Percentiles rank a stretch among this genome's conserved stretches.
These are phyloP conservation scores for Cheilosia impressa DNA, from an alignment of 2,888 invertebrate genomes.

Conservation along the genomic window DNA sequence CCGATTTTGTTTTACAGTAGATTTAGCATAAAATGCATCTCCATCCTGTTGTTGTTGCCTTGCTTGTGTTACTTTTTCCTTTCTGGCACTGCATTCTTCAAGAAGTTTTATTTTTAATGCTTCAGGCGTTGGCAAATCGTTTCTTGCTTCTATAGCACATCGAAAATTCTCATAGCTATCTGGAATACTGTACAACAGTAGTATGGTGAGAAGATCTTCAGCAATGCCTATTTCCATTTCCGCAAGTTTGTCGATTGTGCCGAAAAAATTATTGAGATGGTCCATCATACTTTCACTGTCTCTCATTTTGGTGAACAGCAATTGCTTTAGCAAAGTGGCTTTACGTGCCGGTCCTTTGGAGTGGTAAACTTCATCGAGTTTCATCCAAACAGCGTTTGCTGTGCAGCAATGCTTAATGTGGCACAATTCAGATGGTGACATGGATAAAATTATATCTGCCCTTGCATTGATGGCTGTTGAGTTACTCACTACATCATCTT, in stretches of 20 bases:
- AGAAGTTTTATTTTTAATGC: conserved; percentile 70
- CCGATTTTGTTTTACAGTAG: conserved; percentile 5
- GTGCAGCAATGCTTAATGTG: conserved; percentile 77
- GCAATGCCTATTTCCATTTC: conserved; percentile 79
- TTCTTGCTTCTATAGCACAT: conserved; percentile 57
- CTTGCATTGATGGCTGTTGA: conserved; percentile 25
- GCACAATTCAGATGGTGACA: conserved; percentile 62
- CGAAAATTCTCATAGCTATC: conserved; percentile 61
- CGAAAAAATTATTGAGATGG: conserved; percentile 80
- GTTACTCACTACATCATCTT: background rate
- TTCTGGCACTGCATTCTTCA: conserved; percentile 69
- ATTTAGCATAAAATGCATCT: conserved; percentile 14
- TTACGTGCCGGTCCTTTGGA: conserved; percentile 82
- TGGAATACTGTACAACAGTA: conserved; percentile 80
- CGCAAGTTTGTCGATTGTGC: conserved; percentile 79
- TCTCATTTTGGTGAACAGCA: conserved; percentile 79
- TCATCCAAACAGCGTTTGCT: conserved; percentile 79
- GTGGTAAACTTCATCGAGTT: conserved; percentile 79
- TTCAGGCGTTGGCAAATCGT: conserved; percentile 75
- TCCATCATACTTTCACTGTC: conserved; percentile 79
- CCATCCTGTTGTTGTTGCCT: conserved; percentile 27
- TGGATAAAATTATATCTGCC: conserved; percentile 72
- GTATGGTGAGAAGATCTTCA: conserved; percentile 78
- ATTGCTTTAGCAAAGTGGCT: conserved; percentile 81
- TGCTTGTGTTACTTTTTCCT: conserved; percentile 47